Base-by-base conservation (phyloP, 1,140 invertebrate species). In the Halictus rubicundus region DNA sequence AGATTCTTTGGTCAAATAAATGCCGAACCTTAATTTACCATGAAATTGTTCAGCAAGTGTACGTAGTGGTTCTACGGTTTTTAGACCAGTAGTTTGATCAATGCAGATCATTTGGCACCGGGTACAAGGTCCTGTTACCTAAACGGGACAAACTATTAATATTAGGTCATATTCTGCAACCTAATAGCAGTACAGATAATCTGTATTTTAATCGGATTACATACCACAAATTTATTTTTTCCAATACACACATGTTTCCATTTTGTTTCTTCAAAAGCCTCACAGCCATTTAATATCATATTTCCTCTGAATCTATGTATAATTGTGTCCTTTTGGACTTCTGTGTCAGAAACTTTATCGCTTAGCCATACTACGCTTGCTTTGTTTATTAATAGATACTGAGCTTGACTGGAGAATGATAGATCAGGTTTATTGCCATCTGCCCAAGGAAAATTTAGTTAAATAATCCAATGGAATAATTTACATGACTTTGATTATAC, bases 21-120 rank as follows among this genome's bases (percentile, higher is more conserved):
- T 95, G 39, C 97, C 97, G 91, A 97, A 97, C 72, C 93, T 93
- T 75, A 97, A 92, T 94, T 97, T 97, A 23, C 96, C 96, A 78
- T 94, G 93, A 87, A 96, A 95, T 80, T 95, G 93, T 88, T 95
- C 94, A 6, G 96, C 95, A 77, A 99, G 94, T 7, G 97, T 96
- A 77, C 96, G 94, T n/a, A 99, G 92, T 5, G 98, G 97, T 92
- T 98, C 97, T 1, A 96, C 94, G 19, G 96, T 96, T 88, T 96
- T 96, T 87, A 95, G 90, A 1, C 97, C 97, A 19, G 96, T 98
- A 19, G 94, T 93, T 93, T 98, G 98, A 93, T 99, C 96, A 75
- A 99, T 96, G 86, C 98, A 98, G 64, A 99, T 96, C 97, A 99
- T 99, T 92, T 98, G 97, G 91, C 98, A 99, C 73, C 98, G 95